Evolutionary conservation across 2,888 invertebrate species (phyloP).

Genomic region (Bimastos eiseni): DNA sequence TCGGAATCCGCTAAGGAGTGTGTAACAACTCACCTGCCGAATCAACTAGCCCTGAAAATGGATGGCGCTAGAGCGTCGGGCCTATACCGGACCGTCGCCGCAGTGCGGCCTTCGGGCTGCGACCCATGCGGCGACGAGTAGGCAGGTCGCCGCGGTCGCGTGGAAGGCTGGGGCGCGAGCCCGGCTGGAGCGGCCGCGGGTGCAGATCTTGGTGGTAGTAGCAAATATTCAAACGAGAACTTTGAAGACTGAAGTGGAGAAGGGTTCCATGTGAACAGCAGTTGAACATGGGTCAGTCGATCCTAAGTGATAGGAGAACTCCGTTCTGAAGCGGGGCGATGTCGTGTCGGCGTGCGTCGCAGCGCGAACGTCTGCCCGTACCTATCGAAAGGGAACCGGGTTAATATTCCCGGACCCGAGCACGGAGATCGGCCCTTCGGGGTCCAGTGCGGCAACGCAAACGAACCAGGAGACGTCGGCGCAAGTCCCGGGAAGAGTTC

Average conservation of each 20-base stretch:
- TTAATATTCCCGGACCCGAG: constrained; percentile 66
- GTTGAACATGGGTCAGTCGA: too few relatives aligned
- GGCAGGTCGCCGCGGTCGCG: constrained; percentile 67
- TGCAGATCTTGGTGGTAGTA: constrained; percentile 50
- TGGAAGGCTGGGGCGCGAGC: constrained; percentile 69
- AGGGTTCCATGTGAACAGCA: too few relatives aligned
- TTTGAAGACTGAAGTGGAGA: too few relatives aligned
- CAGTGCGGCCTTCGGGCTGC: constrained; percentile 50
- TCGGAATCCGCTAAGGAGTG: constrained; percentile 63
- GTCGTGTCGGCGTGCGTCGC: background rate
- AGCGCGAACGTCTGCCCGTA: constrained; percentile 33
- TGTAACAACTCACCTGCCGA: constrained; percentile 71
- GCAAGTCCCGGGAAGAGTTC: constrained; percentile 38
- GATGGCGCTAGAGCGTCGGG: constrained; percentile 69
- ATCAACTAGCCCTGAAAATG: constrained; percentile 72
- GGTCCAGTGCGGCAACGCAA: constrained; percentile 38
- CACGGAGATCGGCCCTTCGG: constrained; percentile 61
- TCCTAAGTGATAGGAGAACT: constrained; percentile 47
- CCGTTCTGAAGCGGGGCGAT: constrained; percentile 64
- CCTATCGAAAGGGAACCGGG: constrained; percentile 59
- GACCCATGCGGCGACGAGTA: constrained; percentile 69
- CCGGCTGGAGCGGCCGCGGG: constrained; percentile 64
- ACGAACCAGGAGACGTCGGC: constrained; percentile 38
- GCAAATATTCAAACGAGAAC: constrained; percentile 40
- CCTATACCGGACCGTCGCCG: constrained; percentile 50